Conservation (phyloP, 1,140 invertebrate genomes). For the Carposina sasakii region DNA sequence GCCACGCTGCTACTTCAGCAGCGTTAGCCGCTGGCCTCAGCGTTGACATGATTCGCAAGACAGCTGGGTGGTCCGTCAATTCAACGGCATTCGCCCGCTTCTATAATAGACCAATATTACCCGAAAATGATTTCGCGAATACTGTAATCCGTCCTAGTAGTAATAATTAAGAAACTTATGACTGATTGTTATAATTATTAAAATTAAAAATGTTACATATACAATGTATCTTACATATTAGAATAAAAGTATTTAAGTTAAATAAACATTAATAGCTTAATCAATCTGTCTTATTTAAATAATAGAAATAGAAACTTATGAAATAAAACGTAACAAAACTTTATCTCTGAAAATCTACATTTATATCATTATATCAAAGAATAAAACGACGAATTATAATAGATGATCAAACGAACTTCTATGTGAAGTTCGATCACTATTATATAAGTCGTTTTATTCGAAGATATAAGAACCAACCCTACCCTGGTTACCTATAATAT, state of each 20-base stretch:
- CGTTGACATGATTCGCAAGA: constrained; percentile 17
- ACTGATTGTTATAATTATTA: background rate
- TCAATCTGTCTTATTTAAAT: background rate
- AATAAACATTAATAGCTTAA: background rate
- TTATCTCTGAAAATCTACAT: background rate
- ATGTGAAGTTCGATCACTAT: constrained; percentile 1
- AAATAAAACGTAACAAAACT: background rate
- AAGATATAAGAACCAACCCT: background rate
- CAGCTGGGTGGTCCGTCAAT: constrained; percentile 22
- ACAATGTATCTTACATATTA: background rate
- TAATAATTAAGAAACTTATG: background rate
- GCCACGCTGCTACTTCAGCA: constrained; percentile 26
- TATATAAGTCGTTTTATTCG: background rate
- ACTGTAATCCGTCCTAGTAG: background rate
- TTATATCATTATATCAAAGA: background rate
- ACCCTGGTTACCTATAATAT: background rate
- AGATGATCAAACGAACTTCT: constrained; percentile 3
- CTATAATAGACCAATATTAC: constrained; percentile 18
- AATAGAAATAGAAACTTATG: too few relatives aligned
- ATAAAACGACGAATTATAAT: constrained; percentile 2
- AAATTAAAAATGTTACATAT: background rate
- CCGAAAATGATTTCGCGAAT: background rate
- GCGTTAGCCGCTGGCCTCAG: constrained; percentile 16
- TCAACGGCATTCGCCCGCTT: constrained; percentile 22
- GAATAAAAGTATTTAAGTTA: too few relatives aligned